These are phyloP conservation scores for Musca domestica DNA, from an alignment of 1,140 invertebrate species.

Conservation along the genomic window DNA sequence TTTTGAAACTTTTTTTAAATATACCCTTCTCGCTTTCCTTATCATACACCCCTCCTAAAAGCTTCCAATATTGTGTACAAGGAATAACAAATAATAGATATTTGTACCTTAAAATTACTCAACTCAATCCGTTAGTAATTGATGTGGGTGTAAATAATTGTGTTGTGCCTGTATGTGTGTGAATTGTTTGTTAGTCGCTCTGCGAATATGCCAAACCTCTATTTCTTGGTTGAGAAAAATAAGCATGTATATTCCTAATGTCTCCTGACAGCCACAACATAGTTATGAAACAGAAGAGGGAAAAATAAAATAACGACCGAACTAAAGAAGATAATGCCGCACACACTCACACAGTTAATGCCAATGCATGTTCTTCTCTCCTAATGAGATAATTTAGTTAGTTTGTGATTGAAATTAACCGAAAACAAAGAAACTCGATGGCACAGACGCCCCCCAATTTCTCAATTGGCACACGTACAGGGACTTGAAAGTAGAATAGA, in stretches of 20 bases:
- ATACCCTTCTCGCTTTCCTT: too few species aligned
- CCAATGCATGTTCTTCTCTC: neutral
- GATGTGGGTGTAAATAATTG: slow-evolving; percentile 10
- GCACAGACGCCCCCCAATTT: too few species aligned
- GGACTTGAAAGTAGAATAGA: too few species aligned
- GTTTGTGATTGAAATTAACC: slow-evolving; percentile 13
- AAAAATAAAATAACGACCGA: neutral
- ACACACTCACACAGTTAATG: neutral
- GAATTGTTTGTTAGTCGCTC: neutral
- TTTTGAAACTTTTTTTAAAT: too few species aligned
- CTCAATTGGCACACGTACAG: too few species aligned
- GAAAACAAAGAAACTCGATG: neutral
- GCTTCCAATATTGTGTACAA: too few species aligned
- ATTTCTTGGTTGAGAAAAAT: too few species aligned
- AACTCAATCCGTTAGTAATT: neutral
- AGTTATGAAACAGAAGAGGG: neutral
- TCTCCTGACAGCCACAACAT: neutral
- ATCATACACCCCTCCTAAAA: too few species aligned
- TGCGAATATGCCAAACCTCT: too few species aligned
- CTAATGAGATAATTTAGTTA: slow-evolving; percentile 15
- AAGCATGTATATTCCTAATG: too few species aligned
- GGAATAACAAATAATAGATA: neutral
- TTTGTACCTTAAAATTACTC: neutral
- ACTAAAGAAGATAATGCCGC: neutral
- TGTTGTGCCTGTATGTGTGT: neutral